Percentiles rank a stretch among this genome's conserved stretches.
Evolutionary conservation across 2,113 vertebrate species (phyloP).

Genomic region (Zosterops lateralis): DNA sequence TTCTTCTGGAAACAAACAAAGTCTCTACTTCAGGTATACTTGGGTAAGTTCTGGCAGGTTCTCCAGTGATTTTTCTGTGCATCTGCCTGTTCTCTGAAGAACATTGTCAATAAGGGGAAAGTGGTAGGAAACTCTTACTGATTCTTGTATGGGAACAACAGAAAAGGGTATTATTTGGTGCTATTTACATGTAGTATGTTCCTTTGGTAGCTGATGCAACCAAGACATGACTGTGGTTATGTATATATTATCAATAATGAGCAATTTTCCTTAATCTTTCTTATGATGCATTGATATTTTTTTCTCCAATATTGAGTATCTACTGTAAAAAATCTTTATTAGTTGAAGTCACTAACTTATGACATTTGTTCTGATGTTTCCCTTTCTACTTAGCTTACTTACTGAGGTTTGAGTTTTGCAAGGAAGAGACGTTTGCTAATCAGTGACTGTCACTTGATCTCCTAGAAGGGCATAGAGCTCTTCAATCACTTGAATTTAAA

Average conservation of each 20-base stretch:
- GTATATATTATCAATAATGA: background rate
- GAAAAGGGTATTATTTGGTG: background rate
- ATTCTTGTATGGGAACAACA: background rate
- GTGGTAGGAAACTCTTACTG: background rate
- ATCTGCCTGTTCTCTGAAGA: background rate
- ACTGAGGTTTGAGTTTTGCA: background rate
- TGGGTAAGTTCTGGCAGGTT: background rate
- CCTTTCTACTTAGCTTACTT: background rate
- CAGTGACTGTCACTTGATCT: background rate
- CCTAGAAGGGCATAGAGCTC: background rate
- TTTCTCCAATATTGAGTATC: background rate
- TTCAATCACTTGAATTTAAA: background rate
- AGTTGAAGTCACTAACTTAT: background rate
- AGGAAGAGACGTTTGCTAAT: background rate
- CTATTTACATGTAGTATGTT: background rate
- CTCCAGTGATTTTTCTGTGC: background rate
- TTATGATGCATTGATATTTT: background rate
- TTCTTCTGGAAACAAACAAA: background rate
- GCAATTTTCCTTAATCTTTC: background rate
- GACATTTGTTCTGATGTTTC: background rate
- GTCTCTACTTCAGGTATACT: background rate
- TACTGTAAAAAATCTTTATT: background rate
- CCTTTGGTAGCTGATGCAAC: background rate
- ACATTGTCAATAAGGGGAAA: background rate
- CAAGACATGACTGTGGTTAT: background rate